Conservation (phyloP, 2,113 vertebrate genomes). For the Mesoclemmys tuberculata region DNA sequence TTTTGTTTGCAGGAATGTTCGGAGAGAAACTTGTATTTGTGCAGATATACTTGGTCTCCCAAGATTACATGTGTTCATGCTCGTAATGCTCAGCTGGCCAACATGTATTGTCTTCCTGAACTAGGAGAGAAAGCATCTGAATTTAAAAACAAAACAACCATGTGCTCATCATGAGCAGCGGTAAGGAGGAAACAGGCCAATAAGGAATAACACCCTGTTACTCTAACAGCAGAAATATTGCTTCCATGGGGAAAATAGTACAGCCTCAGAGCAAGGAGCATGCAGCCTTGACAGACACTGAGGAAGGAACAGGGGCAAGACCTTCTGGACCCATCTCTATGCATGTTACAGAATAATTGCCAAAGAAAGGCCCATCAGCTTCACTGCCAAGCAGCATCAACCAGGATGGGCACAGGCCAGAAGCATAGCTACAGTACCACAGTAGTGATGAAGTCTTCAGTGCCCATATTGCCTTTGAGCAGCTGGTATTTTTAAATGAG, state of each 20-base stretch:
- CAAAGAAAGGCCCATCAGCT: background rate
- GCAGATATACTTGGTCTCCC: background rate
- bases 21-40: background rate
- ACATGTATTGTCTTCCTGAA: accelerated
- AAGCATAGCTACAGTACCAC: too few relatives aligned
- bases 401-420: background rate
- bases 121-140: background rate
- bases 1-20: background rate
- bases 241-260: background rate
- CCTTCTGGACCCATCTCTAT: background rate
- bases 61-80: background rate
- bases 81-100: background rate
- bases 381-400: background rate
- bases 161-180: background rate
- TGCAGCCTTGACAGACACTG: background rate
- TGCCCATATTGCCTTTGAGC: background rate
- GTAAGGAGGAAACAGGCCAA: background rate
- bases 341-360: background rate
- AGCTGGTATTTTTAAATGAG: background rate
- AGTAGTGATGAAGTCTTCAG: too few relatives aligned
- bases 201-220: background rate
- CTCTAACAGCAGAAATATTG: background rate
- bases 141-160: background rate
- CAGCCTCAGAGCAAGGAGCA: background rate
- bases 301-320: background rate